These are phyloP conservation scores for Eupithecia subumbrata DNA, from an alignment of 2,888 invertebrate species.

Conservation along the genomic window DNA sequence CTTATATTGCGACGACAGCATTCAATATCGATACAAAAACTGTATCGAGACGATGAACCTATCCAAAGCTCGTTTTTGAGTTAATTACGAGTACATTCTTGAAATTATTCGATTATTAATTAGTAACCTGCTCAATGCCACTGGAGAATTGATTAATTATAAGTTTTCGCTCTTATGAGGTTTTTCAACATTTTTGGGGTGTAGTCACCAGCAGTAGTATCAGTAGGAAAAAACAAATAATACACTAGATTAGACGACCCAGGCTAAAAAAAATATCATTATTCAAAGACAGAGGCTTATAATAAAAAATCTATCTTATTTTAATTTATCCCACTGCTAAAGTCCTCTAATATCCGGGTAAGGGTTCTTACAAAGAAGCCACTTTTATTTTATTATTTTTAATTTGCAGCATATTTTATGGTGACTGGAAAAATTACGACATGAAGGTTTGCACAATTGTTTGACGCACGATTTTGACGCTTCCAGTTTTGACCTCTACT, in stretches of 20 bases:
- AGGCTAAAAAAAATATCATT: not conserved
- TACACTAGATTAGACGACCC: not conserved
- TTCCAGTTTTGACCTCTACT: not conserved
- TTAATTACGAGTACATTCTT: slow-evolving; percentile 52
- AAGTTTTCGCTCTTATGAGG: not conserved
- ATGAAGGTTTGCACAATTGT: too few relatives aligned
- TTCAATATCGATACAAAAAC: slow-evolving; percentile 69
- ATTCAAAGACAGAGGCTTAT: too few relatives aligned
- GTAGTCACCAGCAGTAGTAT: not conserved
- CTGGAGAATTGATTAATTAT: slow-evolving; percentile 20
- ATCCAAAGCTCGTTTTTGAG: slow-evolving; percentile 56
- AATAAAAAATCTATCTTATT: too few relatives aligned
- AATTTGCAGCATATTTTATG: too few relatives aligned
- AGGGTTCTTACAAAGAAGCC: too few relatives aligned
- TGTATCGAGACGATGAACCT: slow-evolving; percentile 63
- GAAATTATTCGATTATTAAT: slow-evolving; percentile 51
- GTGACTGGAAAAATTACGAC: too few relatives aligned
- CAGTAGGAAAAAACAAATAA: not conserved
- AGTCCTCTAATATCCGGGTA: too few relatives aligned
- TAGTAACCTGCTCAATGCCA: slow-evolving; percentile 30
- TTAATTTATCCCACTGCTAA: too few relatives aligned
- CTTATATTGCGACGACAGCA: slow-evolving; percentile 76
- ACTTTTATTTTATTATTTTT: too few relatives aligned
- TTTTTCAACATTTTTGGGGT: not conserved
- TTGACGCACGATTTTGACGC: too few relatives aligned